These are phyloP conservation scores for Prietella phreatophila DNA, from an alignment of 2,113 vertebrate species.

Conservation along the genomic window DNA sequence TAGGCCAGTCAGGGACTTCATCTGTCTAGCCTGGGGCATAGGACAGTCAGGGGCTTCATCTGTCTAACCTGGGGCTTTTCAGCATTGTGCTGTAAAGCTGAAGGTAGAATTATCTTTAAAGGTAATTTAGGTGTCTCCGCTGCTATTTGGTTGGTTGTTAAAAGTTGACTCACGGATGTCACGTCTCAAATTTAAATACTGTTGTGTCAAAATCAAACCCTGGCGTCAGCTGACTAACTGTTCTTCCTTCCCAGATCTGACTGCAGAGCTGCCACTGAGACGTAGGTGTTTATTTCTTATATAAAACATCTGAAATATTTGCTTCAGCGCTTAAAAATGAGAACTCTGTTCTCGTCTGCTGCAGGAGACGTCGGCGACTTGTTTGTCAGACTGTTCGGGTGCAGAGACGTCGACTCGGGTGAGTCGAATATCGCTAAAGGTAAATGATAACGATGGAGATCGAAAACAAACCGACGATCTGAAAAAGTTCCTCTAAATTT, in stretches of 20 bases:
- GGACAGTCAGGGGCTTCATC: too few relatives aligned
- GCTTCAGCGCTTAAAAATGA: background rate
- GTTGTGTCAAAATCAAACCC: too few relatives aligned
- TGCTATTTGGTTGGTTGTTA: background rate
- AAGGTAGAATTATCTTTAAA: background rate
- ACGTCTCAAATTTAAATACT: too few relatives aligned
- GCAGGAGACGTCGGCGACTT: conserved; percentile 77
- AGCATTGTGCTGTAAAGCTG: too few relatives aligned
- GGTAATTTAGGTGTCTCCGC: background rate
- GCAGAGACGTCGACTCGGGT: conserved; percentile 67
- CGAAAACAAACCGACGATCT: background rate
- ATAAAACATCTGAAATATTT: background rate
- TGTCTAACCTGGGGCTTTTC: background rate
- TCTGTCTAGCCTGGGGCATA: too few relatives aligned
- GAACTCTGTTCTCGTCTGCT: conserved; percentile 24
- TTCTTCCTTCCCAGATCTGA: conserved; percentile 34
- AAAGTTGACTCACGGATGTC: background rate
- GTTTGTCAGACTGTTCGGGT: conserved; percentile 78
- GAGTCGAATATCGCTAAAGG: conserved; percentile 26
- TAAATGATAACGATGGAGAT: background rate
- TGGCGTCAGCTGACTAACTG: background rate
- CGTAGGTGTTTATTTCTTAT: conserved; percentile 21
- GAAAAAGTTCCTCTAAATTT: background rate
- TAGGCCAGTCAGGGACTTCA: too few relatives aligned
- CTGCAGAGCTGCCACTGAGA: conserved; percentile 32